A percentile compares a stretch with the other conserved stretches of the same genome.
phyloP scores from a whole-genome alignment of 2,888 invertebrate genomes.

The Drosophila barbarae region DNA sequence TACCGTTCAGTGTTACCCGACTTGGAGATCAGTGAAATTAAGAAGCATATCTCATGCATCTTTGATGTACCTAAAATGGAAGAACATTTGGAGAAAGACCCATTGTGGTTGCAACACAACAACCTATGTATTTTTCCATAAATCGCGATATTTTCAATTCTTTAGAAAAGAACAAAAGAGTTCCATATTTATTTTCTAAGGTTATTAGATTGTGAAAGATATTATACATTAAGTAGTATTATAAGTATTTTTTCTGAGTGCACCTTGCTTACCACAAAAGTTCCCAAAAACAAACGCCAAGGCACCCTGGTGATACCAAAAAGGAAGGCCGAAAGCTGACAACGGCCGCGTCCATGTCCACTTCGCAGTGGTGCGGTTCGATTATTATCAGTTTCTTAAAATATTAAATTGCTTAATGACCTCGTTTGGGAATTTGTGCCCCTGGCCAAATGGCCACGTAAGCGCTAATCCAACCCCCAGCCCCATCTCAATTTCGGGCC shows the following conservation, averaged over 20 bases:
- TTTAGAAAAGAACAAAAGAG: no score
- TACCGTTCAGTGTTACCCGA: no score
- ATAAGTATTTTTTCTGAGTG: neutral
- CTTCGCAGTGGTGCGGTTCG: constrained; percentile 49
- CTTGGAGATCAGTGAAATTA: no score
- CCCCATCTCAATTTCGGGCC: constrained; percentile 8
- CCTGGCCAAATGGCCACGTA: constrained; percentile 60
- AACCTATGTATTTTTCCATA: no score
- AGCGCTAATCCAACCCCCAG: constrained; percentile 41
- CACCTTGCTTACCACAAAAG: constrained; percentile 38
- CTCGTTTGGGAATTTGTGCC: constrained; percentile 58
- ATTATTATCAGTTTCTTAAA: constrained; percentile 71
- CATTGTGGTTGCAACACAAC: no score
- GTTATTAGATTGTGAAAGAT: no score
- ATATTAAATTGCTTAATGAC: constrained; percentile 75
- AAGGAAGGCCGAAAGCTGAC: constrained; percentile 43
- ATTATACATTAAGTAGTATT: no score
- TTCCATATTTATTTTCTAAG: no score
- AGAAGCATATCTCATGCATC: no score
- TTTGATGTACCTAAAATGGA: no score
- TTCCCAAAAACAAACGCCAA: constrained; percentile 17
- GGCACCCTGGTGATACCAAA: constrained; percentile 13
- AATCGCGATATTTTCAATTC: no score
- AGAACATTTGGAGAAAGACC: no score
- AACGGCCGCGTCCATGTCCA: constrained; percentile 28